Evolutionary conservation across 1,140 invertebrate species (phyloP).

Genomic region (Monomorium pharaonis): DNA sequence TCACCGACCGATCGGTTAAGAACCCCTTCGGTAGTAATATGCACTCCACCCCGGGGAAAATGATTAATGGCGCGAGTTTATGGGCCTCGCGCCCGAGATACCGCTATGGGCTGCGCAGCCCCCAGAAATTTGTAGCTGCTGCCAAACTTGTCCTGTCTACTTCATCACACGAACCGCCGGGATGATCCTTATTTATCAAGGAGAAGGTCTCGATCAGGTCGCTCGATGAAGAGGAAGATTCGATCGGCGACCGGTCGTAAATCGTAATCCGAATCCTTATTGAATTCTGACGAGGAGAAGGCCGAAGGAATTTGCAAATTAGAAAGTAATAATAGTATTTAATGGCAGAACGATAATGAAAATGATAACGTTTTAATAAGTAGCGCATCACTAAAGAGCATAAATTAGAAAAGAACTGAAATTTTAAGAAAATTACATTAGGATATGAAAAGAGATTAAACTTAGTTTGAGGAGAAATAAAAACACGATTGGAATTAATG

Average conservation of each 20-base stretch:
- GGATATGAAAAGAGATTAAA: no score
- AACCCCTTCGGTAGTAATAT: slow-evolving; percentile 37
- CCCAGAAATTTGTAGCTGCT: slow-evolving; percentile 51
- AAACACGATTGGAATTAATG: no score
- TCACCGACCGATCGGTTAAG: slow-evolving; percentile 53
- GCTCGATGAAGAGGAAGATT: neutral
- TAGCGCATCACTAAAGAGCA: neutral
- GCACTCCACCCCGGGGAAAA: slow-evolving; percentile 40
- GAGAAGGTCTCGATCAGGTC: slow-evolving; percentile 2
- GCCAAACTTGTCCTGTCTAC: slow-evolving; percentile 55
- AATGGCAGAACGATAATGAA: neutral
- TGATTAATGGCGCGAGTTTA: slow-evolving; percentile 58
- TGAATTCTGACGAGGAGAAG: neutral
- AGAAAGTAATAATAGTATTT: neutral
- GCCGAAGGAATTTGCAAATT: neutral
- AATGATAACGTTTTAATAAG: neutral
- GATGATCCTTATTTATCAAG: slow-evolving; percentile 50
- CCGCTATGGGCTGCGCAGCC: slow-evolving; percentile 18
- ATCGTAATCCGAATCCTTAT: neutral
- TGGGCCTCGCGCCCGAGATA: slow-evolving; percentile 43
- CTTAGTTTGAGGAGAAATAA: no score
- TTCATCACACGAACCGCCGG: slow-evolving; percentile 22
- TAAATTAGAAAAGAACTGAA: no score
- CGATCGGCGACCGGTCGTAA: neutral
- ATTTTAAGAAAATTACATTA: no score